Base-by-base conservation (phyloP, 2,888 invertebrate species). In the Drosophila ochracea region DNA sequence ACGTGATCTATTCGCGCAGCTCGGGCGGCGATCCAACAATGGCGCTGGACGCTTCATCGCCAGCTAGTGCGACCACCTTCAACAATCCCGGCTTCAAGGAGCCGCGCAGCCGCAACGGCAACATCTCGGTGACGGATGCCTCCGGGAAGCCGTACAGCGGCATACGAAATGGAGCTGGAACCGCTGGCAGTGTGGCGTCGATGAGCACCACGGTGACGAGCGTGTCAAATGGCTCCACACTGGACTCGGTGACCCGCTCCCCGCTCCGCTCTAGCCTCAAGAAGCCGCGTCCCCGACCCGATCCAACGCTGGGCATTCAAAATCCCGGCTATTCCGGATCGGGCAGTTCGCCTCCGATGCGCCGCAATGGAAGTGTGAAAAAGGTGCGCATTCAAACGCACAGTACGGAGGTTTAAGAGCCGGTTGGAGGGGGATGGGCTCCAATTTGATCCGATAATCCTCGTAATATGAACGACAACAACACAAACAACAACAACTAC, bases 331-430 rank as follows among this genome's bases (percentile, higher is more conserved):
- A 93, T 66, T 93, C 93, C 1, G 95, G 95, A 86, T 96, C 97
- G 0, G 96, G 97, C 3, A 96, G 96, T 80, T 97, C 97, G 21
- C 98, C 98, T 0, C 96, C 97, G 0, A 94, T 97, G 71, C 96
- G 96, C 59, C 94, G 98, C 65, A 97, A 97, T 86, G 97, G 97
- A 1, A 97, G 97, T 90, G 96, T 97, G 91, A 98, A 98, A 93
- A 97, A 98, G 94, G 98, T 98, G 71, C 95, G 98, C 75, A 98
- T 98, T 93, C 97, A 98, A 92, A 97, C 98, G 43, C 97, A 97
- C 92, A 97, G 97, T 92, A 98, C 98, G 50, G 97, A 97, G 93
- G 98, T 98, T 76, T 97, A 94, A 93, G 6, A 37, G 16, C 25
- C 43, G 41, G 10, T 19, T 55, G 30, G 30, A n/a, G 35, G 10